phyloP scores from a whole-genome alignment of 2,888 invertebrate species.

The Dorcus hopei region DNA sequence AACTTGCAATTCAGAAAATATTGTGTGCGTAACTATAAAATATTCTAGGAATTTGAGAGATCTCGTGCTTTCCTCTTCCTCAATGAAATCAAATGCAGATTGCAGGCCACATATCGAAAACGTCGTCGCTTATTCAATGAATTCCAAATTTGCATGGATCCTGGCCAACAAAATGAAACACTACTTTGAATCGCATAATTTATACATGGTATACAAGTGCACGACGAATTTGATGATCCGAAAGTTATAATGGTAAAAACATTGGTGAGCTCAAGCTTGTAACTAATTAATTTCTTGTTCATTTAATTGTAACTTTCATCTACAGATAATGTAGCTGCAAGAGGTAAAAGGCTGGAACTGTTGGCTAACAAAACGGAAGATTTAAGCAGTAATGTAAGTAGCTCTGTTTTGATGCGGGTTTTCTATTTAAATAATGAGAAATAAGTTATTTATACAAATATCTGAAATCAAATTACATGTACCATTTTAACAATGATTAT shows the following conservation, averaged over 20 bases:
- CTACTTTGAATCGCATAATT: constrained; percentile 80
- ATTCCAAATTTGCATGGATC: constrained; percentile 73
- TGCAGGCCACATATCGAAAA: constrained; percentile 73
- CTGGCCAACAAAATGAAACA: constrained; percentile 89
- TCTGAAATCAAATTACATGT: too few species aligned
- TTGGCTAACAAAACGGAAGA: constrained; percentile 52
- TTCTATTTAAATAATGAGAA: too few species aligned
- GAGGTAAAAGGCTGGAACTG: constrained; percentile 80
- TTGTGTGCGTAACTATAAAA: constrained; percentile 20
- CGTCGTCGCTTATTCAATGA: constrained; percentile 94
- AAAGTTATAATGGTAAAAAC: constrained; percentile 96
- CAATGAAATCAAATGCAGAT: constrained; percentile 86
- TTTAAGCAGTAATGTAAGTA: constrained; percentile 79
- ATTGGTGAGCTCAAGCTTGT: constrained; percentile 62
- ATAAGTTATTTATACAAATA: too few species aligned
- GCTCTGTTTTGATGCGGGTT: too few species aligned
- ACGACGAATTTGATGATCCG: constrained; percentile 88
- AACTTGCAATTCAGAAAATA: too few species aligned
- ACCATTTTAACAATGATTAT: too few species aligned
- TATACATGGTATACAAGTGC: constrained; percentile 76
- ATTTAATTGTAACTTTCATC: background rate
- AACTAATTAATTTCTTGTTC: background rate
- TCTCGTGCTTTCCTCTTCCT: constrained; percentile 88
- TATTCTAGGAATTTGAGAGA: constrained; percentile 84
- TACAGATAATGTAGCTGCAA: constrained; percentile 61